Evolutionary conservation across 2,888 invertebrate genomes (phyloP), one percentile per base, ranked within the genome.

Genomic region (Synergus laeviventris): DNA sequence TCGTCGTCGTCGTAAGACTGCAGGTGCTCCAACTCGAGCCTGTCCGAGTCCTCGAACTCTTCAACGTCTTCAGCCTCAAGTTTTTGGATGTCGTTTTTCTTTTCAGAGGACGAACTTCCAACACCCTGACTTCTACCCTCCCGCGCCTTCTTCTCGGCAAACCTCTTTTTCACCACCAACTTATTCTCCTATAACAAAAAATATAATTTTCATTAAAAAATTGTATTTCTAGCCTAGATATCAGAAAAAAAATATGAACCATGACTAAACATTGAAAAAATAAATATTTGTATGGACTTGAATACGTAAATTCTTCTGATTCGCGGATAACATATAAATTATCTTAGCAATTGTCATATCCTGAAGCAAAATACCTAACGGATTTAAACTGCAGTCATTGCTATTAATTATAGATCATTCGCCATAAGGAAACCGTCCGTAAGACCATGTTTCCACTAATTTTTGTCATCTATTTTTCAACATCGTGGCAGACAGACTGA

Each of bases 31-130:
- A 81, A 85, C 66, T 84, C 83, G 77, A 83, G 82, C 18, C 75
- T 81, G 74, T 84, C 83, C 78, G 80, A 82, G 79, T 84, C 83
- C 78, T 83, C 85, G 76, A 83, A 80, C 76, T 82, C 82, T 78
- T 83, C 84, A 81, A 80, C 79, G 77, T 85, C 84, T 81, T 84
- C 86, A 75, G 81, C 84, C 81, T 84, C 85, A 79, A 81, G 81
- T 78, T 82, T 81, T 76, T 83, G 83, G 78, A 82, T 83, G 78
- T 83, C 81, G 81, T 85, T 83, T 80, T 80, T 82, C 76, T 82
- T 81, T 78, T 81, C 83, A 85, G 84, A 86, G 76, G 82, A 80
- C 77, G 82, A 84, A 83, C 83, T 79, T 75, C 78, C 83, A 79
- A 78, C 79, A 78, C 81, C 81, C 80, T 82, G 80, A 76, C 81